Base-by-base conservation (phyloP, 2,113 vertebrate species). In the Notiomystis cincta region DNA sequence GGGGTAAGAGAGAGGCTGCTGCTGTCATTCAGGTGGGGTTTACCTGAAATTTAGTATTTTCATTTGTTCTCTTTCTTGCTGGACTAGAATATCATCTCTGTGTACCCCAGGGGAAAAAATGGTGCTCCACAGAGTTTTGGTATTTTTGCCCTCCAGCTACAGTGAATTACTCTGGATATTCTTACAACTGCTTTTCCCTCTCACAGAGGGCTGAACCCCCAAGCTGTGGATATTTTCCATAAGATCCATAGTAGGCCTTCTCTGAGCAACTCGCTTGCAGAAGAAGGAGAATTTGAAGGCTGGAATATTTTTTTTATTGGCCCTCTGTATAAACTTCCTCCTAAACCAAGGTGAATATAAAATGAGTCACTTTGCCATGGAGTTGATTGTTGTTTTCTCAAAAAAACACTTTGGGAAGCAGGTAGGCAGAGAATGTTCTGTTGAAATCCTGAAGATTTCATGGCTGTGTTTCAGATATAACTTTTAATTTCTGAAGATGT, bases 391-490 rank as follows among this genome's bases (percentile, higher is more conserved):
- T 73, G 4, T 66, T 76, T 71, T 69, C 37, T 65, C 13, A 0
- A 48, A 51, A 93, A 69, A 50, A 2, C 15, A 35, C 47, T 57
- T 67, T 11, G 19, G 21, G 48, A 64, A 47, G 16, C 11, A 15
- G 17, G 40, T 40, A 38, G 47, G 22, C 65, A 62, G 47, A 75
- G 23, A 40, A 61, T 12, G 9, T 76, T 25, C 15, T 12, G 4
- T 53, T 80, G 45, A 45, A 69, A 3, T 50, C 50, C 24, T 65
- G 25, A 69, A 61, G 33, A 12, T 82, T 67, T 76, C 21, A 19
- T 13, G 79, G 11, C 27, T 79, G 27, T 0, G 0, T 91, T 90
- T 37, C 15, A 57, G 22, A 20, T 35, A 14, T 0, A 50, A 6
- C 3, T 71, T 82, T 18, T 25, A 45, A 47, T 75, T 87, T 62